phyloP scores from a whole-genome alignment of 2,888 invertebrate genomes.

The Tromatobia lineatoria region DNA sequence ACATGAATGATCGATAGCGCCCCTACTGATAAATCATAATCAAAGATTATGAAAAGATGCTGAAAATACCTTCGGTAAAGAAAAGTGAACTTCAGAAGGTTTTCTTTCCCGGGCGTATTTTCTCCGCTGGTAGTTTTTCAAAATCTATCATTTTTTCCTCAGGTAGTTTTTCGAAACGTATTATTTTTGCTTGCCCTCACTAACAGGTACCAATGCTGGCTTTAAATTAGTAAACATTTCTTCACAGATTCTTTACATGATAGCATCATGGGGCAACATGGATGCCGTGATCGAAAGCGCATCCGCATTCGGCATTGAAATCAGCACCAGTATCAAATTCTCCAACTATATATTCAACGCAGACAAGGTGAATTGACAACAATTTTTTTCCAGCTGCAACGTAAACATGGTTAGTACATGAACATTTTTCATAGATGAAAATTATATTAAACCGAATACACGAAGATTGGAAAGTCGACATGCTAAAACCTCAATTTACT shows the following conservation, averaged over 20 bases:
- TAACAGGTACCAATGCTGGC: no score
- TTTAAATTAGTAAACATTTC: slow-evolving; percentile 4
- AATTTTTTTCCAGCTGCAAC: background rate
- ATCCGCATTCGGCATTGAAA: slow-evolving; percentile 49
- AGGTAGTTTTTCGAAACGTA: no score
- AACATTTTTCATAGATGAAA: slow-evolving; percentile 44
- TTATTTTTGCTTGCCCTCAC: no score
- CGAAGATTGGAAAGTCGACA: slow-evolving; percentile 46
- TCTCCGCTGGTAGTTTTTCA: no score
- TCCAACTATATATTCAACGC: slow-evolving; percentile 58
- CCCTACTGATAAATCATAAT: no score
- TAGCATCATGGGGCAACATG: slow-evolving; percentile 53
- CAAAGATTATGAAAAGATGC: no score
- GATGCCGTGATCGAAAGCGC: slow-evolving; percentile 59
- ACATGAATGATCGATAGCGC: no score
- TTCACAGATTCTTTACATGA: slow-evolving; percentile 53
- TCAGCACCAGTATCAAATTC: slow-evolving; percentile 35
- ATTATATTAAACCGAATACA: slow-evolving; percentile 51
- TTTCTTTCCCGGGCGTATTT: no score
- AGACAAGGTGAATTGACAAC: slow-evolving; percentile 47
- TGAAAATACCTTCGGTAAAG: no score
- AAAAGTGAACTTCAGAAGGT: no score
- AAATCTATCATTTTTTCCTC: no score
- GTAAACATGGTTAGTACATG: background rate
- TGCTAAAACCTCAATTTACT: slow-evolving; percentile 23